Evolutionary conservation across 2,888 invertebrate species (phyloP), one percentile per base, ranked within the genome.

Genomic region (Drosophila anomelani): DNA sequence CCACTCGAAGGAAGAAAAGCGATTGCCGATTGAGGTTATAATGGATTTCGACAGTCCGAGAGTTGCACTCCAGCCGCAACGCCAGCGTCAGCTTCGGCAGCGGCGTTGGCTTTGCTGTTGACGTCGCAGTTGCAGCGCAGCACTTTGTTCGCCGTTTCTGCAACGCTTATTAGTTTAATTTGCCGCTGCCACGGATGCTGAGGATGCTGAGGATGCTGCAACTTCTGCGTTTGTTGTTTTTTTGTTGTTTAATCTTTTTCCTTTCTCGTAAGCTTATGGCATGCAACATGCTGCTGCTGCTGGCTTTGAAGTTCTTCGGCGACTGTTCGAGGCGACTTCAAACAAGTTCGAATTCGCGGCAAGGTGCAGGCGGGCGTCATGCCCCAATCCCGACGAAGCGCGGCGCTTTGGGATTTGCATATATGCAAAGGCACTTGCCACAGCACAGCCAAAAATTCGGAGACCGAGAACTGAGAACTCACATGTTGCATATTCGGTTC

Each of bases 11-110:
- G 86, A 87, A 89, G 79, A 88, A 90, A 81, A 85, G 83, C 88
- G 82, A 90, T 85, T 85, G 85, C 86, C 83, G 87, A 85, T 90
- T 91, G 91, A 90, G 85, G 79, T 78, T 89, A 89, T 90, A 90
- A 88, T 91, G 89, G 90, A 85, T 88, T 90, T 89, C 88, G 90
- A 88, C 90, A 89, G 91, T 88, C 89, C 76, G 88, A 83, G 81
- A 69, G 70, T 68, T 77, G 77, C 60, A 76, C 74, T 74, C 75
- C 66, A 36, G 64, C 64, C 29, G 51, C 73, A 55, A 59, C 74
- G 71, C 46, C 56, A 29, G 78, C 72, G 72, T 36, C 38, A 5
- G 10, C 49, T 4, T 8, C 68, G 62, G 49, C 69, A 38, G 53
- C 63, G 38, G 68, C 66, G 72, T 34, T 34, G 51, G 70, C 70